A percentile compares a stretch with the other conserved stretches of the same genome.
Evolutionary conservation across 2,888 invertebrate genomes (phyloP).

Genomic region (Sinelater perroti): DNA sequence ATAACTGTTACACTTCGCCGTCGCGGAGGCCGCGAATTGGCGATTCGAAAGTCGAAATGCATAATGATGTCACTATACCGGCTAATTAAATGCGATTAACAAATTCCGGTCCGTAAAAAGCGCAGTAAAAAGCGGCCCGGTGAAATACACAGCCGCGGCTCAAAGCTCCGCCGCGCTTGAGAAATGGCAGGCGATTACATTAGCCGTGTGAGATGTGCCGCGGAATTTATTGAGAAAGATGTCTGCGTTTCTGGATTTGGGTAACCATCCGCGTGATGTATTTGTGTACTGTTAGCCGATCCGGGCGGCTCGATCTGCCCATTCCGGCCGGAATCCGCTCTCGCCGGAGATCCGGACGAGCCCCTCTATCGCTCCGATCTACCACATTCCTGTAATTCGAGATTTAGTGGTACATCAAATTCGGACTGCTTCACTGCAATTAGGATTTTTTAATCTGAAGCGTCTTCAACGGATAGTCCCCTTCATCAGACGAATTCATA

Average conservation of each 20-base stretch:
- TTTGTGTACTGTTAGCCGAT: constrained; percentile 30
- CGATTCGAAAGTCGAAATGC: constrained; percentile 24
- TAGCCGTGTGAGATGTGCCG: constrained; percentile 43
- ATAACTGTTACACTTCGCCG: constrained; percentile 24
- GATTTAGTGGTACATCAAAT: constrained; percentile 22
- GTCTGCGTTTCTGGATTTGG: constrained; percentile 41
- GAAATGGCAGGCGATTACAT: constrained; percentile 43
- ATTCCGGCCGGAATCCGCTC: constrained; percentile 18
- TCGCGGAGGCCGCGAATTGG: constrained; percentile 18
- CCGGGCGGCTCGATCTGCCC: constrained; percentile 10
- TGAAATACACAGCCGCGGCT: constrained; percentile 39
- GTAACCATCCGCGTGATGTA: constrained; percentile 31
- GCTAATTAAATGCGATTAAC: constrained; percentile 43
- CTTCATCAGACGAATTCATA: too few relatives aligned
- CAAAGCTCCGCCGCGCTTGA: constrained; percentile 44
- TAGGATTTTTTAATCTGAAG: too few relatives aligned
- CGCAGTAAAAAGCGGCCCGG: constrained; percentile 35
- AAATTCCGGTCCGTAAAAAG: constrained; percentile 40
- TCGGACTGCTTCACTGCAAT: too few relatives aligned
- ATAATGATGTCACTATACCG: constrained; percentile 30
- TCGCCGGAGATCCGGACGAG: constrained; percentile 1
- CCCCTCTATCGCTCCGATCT: constrained; percentile 12
- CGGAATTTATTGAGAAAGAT: constrained; percentile 46
- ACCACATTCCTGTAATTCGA: constrained; percentile 16
- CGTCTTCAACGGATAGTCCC: too few relatives aligned